A percentile compares a stretch with the other conserved stretches of the same genome.
Conservation (phyloP, 2,797 vertebrate genomes). For the Onychomys leucogaster region DNA sequence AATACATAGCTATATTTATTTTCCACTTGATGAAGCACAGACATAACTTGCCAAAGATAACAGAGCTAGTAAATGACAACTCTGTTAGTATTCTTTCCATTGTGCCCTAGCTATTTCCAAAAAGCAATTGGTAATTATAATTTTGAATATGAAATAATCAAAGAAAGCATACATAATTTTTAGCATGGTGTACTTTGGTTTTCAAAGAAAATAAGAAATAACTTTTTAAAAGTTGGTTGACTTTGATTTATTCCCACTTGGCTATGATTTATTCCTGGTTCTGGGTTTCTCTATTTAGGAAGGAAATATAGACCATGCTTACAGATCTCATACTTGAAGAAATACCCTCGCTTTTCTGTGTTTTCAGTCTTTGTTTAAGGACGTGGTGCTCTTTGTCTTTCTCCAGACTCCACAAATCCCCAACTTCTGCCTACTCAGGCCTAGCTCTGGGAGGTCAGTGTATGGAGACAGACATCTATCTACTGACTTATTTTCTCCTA, state of each 20-base stretch:
- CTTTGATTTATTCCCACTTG: background rate
- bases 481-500: background rate
- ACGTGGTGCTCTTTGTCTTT: background rate
- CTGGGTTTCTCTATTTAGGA: background rate
- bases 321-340: background rate
- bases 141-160: background rate
- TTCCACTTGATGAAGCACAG: background rate
- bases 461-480: background rate
- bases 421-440: background rate
- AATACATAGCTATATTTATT: slow-evolving; percentile 9
- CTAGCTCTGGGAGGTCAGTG: background rate
- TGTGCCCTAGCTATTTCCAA: background rate
- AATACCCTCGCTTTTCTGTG: background rate
- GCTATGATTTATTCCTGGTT: background rate
- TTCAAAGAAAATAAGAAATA: background rate
- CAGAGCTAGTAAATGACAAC: background rate
- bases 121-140: slow-evolving; percentile 26
- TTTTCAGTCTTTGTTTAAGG: background rate
- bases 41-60: background rate
- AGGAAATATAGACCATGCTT: background rate
- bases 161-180: slow-evolving; percentile 20
- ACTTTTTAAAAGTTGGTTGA: background rate
- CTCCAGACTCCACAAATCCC: background rate
- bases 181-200: background rate
- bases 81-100: slow-evolving; percentile 1